These are phyloP conservation scores for Scomber scombrus DNA, from an alignment of 2,113 vertebrate genomes.

Conservation along the genomic window DNA sequence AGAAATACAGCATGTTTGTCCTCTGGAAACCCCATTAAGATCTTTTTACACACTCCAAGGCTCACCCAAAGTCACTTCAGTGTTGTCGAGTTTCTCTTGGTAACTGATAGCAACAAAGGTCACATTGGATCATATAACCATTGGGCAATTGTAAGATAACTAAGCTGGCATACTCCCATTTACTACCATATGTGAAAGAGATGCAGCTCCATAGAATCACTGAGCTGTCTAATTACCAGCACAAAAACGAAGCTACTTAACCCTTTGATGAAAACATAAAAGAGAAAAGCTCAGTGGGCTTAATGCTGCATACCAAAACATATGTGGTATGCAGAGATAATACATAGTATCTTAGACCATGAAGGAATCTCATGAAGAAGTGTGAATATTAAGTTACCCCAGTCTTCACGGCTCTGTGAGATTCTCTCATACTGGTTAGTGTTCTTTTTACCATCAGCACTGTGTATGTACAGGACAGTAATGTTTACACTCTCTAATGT, in stretches of 20 bases:
- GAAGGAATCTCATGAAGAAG: not conserved
- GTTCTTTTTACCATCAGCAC: too few relatives aligned
- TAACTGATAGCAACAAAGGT: slow-evolving; percentile 47
- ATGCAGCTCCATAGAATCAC: not conserved
- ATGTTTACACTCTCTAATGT: not conserved
- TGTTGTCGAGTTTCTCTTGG: slow-evolving; percentile 28
- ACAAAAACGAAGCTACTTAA: not conserved
- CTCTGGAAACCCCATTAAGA: slow-evolving; percentile 13
- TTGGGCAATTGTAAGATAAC: slow-evolving; percentile 46
- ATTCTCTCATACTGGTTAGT: too few relatives aligned
- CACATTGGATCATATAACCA: slow-evolving; percentile 35
- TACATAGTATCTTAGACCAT: not conserved
- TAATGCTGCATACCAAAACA: slow-evolving; percentile 4
- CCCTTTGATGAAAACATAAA: slow-evolving; percentile 9
- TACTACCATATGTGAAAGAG: not conserved
- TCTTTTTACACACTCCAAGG: slow-evolving; percentile 2
- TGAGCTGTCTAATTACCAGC: not conserved
- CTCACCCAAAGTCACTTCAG: slow-evolving; percentile 16
- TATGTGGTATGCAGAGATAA: slow-evolving; percentile 2
- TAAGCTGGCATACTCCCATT: slow-evolving; percentile 14
- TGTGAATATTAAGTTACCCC: not conserved
- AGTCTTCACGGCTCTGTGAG: too few relatives aligned
- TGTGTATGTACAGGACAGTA: too few relatives aligned
- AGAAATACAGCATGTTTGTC: not conserved
- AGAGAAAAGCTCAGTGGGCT: not conserved